These are phyloP conservation scores for Melanerpes formicivorus DNA, from an alignment of 2,113 vertebrate species.

Conservation along the genomic window DNA sequence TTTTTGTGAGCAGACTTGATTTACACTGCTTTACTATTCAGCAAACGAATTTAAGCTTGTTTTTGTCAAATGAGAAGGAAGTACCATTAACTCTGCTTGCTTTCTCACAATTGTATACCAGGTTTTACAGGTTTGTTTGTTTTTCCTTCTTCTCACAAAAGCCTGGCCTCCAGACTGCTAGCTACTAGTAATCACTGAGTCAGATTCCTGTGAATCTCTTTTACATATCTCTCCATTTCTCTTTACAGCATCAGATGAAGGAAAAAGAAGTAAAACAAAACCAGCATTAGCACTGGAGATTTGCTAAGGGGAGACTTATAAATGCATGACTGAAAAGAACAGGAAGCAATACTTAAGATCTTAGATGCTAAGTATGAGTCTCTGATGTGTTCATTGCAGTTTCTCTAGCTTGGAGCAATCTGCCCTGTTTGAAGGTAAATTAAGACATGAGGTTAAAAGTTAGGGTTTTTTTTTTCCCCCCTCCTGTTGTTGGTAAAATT, in stretches of 20 bases:
- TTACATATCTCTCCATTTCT: rapidly evolving
- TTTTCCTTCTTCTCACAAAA: background rate
- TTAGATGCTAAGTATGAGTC: background rate
- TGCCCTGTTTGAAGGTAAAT: background rate
- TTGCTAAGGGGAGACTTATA: background rate
- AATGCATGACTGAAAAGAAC: background rate
- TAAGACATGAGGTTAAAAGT: background rate
- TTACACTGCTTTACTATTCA: background rate
- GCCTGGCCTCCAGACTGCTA: background rate
- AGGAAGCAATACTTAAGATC: background rate
- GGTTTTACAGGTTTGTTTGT: background rate
- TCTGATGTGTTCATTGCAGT: background rate
- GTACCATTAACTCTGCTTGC: background rate
- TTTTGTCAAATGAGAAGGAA: background rate
- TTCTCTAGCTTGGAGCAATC: background rate
- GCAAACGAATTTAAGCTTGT: background rate
- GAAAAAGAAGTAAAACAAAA: background rate
- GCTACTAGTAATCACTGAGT: background rate
- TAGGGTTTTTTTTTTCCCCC: background rate
- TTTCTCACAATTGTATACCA: background rate
- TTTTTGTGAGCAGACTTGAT: background rate
- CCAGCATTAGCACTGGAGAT: background rate
- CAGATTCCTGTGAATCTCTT: background rate
- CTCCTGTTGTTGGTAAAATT: background rate
- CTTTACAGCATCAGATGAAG: background rate